Evolutionary conservation across 2,113 vertebrate genomes (phyloP), one percentile per base, ranked within the genome.

Genomic region (Scolopax mira): DNA sequence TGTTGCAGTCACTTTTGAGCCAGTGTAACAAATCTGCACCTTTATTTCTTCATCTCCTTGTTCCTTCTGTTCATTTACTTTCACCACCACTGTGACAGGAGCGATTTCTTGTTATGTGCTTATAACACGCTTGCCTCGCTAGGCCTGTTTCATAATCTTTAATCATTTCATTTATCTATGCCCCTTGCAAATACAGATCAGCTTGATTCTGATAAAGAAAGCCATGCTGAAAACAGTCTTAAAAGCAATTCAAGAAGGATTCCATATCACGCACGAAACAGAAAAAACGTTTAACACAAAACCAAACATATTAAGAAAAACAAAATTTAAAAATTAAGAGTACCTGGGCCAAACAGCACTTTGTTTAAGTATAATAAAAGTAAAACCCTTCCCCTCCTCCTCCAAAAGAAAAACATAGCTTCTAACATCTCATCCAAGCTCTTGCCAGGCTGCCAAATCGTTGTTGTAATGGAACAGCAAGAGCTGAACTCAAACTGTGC

Each of bases 361-460:
- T 74, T 35, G 28, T 61, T 79, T 57, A 60, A 79, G 61, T 61
- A 21, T 17, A 75, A 48, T 5, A 52, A 14, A 64, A 77, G 12
- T 57, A 52, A 72, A 85, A 27, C 9, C 7, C 3, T 70, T 77
- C 28, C 39, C 13, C 23, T 60, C 57, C 42, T 81, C 60, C 28
- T 79, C 31, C 74, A 78, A 80, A 37, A 78, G 52, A 1, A 70
- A 81, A 90, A 72, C 44, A 64, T 3, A 39, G 7, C 6, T 89
- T 69, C 88, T 65, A 62, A 83, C 28, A 61, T 71, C 49, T 61
- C 60, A 88, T 65, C 58, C 70, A 79, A 58, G 41, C 69, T 79
- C 70, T 97, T 93, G 64, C 46, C 72, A 90, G 72, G 67, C 82
- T 91, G 81, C 79, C 84, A 94, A 91, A 94, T 70, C 71, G 23